phyloP scores from a whole-genome alignment of 2,113 vertebrate genomes.

The Otis tarda region DNA sequence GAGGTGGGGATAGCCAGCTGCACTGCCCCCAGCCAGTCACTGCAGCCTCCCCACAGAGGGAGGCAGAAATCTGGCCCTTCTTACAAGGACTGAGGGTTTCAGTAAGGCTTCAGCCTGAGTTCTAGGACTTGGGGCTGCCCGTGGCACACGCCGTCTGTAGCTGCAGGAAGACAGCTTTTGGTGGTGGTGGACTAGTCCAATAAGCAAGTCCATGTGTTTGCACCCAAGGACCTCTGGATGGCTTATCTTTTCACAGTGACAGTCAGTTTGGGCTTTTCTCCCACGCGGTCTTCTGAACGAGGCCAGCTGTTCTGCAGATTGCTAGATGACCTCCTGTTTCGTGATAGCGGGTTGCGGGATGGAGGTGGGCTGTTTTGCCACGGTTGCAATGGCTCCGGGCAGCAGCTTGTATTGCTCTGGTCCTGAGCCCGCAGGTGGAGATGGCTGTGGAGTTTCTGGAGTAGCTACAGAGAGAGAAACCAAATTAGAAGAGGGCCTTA shows the following conservation, averaged over 20 bases:
- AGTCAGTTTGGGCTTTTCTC: neutral
- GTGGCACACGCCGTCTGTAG: neutral
- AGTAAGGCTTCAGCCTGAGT: neutral
- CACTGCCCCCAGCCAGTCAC: neutral
- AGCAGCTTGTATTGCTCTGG: slow-evolving; percentile 96
- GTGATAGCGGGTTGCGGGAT: slow-evolving; percentile 92
- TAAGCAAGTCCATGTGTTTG: neutral
- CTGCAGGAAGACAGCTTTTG: slow-evolving; percentile 27
- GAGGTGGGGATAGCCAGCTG: neutral
- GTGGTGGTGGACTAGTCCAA: neutral
- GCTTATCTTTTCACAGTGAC: slow-evolving; percentile 48
- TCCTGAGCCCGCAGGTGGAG: slow-evolving; percentile 89
- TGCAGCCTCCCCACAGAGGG: neutral
- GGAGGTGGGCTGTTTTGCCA: slow-evolving; percentile 89
- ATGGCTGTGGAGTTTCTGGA: slow-evolving; percentile 96
- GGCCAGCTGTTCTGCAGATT: neutral
- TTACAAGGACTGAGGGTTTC: neutral
- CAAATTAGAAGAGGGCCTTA: neutral
- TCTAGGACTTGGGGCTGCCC: slow-evolving; percentile 1
- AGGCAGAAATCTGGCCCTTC: slow-evolving; percentile 1
- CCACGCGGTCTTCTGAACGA: neutral
- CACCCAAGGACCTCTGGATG: neutral
- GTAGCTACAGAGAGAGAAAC: slow-evolving; percentile 83
- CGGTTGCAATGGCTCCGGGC: slow-evolving; percentile 88
- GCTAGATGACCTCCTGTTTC: slow-evolving; percentile 96